These are phyloP conservation scores for Linepithema humile DNA, from an alignment of 1,140 invertebrate species.

Conservation along the genomic window DNA sequence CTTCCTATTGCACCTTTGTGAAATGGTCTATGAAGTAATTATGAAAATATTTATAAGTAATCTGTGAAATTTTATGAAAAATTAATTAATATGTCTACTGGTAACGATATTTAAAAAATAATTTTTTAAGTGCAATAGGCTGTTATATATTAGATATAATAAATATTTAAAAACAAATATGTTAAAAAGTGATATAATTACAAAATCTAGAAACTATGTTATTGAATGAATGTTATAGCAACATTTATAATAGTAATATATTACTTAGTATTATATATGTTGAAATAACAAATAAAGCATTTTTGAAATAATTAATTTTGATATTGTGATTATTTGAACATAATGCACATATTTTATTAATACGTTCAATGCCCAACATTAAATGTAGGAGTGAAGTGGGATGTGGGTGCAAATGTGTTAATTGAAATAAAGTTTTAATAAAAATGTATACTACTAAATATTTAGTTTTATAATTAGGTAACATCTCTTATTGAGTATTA, in stretches of 20 bases:
- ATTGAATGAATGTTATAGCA: constrained; percentile 8
- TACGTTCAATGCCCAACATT: no score
- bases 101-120: background rate
- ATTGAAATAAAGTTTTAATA: no score
- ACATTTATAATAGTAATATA: constrained; percentile 51
- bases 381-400: no score
- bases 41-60: background rate
- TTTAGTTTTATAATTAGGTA: constrained; percentile 8
- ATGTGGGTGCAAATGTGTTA: no score
- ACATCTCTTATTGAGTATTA: background rate
- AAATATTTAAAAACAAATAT: no score
- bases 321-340: constrained; percentile 69
- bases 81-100: background rate
- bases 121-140: background rate
- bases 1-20: background rate
- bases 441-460: background rate
- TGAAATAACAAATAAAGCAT: constrained; percentile 70
- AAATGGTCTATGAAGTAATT: background rate
- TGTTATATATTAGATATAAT: background rate
- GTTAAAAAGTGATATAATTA: background rate
- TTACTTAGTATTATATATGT: constrained; percentile 64
- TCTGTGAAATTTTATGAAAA: background rate
- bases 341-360: constrained; percentile 51
- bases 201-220: background rate
- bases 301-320: constrained; percentile 71